Conservation (phyloP, 2,113 vertebrate species). For the Alosa alosa region DNA sequence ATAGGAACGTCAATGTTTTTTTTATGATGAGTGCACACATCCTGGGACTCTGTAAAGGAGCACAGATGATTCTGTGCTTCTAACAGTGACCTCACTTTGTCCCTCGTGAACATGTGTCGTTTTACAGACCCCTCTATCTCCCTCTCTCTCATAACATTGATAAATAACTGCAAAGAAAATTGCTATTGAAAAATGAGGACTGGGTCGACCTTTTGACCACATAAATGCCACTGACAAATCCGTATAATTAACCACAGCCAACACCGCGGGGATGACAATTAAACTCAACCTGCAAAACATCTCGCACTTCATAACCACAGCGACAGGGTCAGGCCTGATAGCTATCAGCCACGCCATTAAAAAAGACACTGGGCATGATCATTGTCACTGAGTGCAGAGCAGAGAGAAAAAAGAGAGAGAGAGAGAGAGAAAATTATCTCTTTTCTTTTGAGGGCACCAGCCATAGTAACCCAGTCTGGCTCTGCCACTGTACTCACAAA, state of each 20-base stretch:
- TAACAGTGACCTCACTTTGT: neutral
- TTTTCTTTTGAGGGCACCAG: neutral
- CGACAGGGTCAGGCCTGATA: slow-evolving; percentile 27
- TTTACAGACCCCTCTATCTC: slow-evolving; percentile 10
- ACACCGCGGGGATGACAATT: slow-evolving; percentile 64
- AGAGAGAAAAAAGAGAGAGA: neutral
- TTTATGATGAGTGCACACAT: neutral
- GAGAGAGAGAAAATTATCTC: neutral
- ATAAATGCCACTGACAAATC: slow-evolving; percentile 59
- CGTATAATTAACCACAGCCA: slow-evolving; percentile 60
- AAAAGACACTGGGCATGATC: slow-evolving; percentile 37
- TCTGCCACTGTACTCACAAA: neutral
- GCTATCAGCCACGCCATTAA: neutral
- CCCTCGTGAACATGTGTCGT: neutral
- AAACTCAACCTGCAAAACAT: slow-evolving; percentile 61
- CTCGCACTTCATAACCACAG: slow-evolving; percentile 48
- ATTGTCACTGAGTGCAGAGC: neutral
- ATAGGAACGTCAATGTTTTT: neutral
- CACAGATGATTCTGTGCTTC: neutral
- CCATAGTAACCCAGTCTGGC: neutral
- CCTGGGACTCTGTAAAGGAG: neutral
- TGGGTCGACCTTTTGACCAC: slow-evolving; percentile 63
- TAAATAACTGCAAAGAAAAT: slow-evolving; percentile 56
- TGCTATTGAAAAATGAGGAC: slow-evolving; percentile 53
- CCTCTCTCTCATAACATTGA: slow-evolving; percentile 42